Evolutionary conservation across 2,888 invertebrate species (phyloP).

Genomic region (Ormyrus rosae): DNA sequence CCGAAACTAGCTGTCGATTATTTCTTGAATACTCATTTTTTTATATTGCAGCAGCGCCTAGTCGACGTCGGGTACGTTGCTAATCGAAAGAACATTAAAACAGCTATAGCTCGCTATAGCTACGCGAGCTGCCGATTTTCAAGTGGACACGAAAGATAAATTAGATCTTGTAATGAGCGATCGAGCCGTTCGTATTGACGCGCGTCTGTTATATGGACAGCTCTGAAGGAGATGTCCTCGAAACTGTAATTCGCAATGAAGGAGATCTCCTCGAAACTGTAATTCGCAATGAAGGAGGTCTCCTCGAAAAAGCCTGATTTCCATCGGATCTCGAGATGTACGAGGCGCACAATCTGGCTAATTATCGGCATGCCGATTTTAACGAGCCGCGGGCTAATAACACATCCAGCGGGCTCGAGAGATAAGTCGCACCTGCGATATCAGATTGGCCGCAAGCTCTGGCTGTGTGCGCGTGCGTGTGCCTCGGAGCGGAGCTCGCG

Average conservation of each 20-base stretch:
- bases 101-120: no score
- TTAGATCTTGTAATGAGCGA: no score
- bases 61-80: no score
- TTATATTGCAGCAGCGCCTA: no score
- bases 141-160: no score
- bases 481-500: background rate
- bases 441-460: slow-evolving; percentile 1
- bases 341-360: slow-evolving; percentile 14
- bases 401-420: background rate
- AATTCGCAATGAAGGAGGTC: slow-evolving; percentile 31
- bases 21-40: no score
- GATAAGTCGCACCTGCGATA: slow-evolving; percentile 23
- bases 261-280: slow-evolving; percentile 13
- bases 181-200: no score
- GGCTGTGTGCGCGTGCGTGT: no score
- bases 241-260: slow-evolving; percentile 16
- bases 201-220: no score
- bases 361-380: slow-evolving; percentile 29
- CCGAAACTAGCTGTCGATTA: no score
- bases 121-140: no score
- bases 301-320: background rate
- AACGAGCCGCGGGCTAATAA: slow-evolving; percentile 18
- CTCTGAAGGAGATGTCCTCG: slow-evolving; percentile 12
- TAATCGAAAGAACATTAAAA: no score
- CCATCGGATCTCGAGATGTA: background rate